Base-by-base conservation (phyloP, 2,888 invertebrate genomes). In the Cataglyphis cursor region DNA sequence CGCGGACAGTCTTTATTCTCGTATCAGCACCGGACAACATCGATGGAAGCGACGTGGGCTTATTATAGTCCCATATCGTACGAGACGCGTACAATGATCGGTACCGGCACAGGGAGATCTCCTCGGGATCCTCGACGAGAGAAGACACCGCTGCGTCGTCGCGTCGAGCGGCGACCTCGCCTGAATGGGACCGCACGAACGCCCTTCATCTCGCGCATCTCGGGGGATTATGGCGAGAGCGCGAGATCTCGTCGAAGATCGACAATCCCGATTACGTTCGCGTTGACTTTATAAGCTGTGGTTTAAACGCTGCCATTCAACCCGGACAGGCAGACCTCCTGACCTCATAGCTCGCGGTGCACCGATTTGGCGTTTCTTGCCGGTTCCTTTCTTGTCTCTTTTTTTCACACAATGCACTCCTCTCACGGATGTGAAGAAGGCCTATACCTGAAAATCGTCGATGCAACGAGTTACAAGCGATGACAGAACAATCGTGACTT, bases 291-390 rank as follows among this genome's bases (percentile, higher is more conserved):
- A 51, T 51, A 89, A 90, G 89, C 89, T 88, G 66, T 88, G 66
- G 70, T 91, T 91, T 91, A 90, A 91, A 90, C 68, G 87, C 86
- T 88, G 90, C 86, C 85, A 91, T 90, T 91, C 91, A 87, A 83
- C 68, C 83, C 21, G 64, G 62, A 81, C 59, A 76, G 61, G 59
- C 81, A 21, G 81, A 59, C 21, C 86, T 85, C 6, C 84, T 89
- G 89, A 89, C 89, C 89, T 85, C 81, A 86, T 75, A 85, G 59
- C 66, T 87, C 84, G 21, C 81, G 80, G 81, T 75, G 74, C 76
- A 66, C 82, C 82, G 89, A 87, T 86, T 85, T 89, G 72, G 66
- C 75, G 59, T 72, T 70, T 74, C 78, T 68, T 10, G 62, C 31
- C 31, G 35, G 10, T 57, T 31, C 38, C 28, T 48, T 80, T 64